Conservation (phyloP, 2,888 invertebrate species). For the Synanthedon vespiformis region DNA sequence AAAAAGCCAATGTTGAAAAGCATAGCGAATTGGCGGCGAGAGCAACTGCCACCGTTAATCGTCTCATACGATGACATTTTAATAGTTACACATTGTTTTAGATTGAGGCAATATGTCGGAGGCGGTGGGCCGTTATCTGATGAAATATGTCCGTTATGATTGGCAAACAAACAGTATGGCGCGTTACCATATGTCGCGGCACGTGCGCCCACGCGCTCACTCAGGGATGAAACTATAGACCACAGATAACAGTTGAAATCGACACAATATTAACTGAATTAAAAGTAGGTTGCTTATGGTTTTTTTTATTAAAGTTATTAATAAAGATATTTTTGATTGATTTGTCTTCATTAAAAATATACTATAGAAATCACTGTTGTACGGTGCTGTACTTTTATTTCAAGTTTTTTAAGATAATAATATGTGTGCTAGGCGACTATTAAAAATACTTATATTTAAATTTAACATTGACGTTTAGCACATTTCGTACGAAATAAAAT, state of each 20-base stretch:
- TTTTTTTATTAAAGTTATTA: neutral
- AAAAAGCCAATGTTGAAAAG: conserved; percentile 24
- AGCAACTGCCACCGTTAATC: neutral
- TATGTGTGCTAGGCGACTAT: no score
- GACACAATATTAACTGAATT: no score
- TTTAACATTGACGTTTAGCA: no score
- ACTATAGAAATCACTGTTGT: no score
- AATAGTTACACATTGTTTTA: conserved; percentile 64
- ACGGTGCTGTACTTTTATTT: no score
- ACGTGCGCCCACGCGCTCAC: conserved; percentile 64
- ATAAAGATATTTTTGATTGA: no score
- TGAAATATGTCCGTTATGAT: conserved; percentile 72
- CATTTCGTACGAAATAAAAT: no score
- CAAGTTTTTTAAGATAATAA: no score
- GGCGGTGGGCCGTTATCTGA: conserved; percentile 65
- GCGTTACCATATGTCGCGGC: conserved; percentile 65
- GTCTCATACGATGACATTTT: conserved; percentile 38
- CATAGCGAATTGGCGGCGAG: conserved; percentile 28
- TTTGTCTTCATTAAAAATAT: no score
- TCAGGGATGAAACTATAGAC: conserved; percentile 60
- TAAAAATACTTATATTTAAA: no score
- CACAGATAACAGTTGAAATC: conserved; percentile 10
- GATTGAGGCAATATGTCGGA: conserved; percentile 55
- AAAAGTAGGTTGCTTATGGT: neutral
- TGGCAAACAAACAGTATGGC: conserved; percentile 71